Conservation (phyloP, 2,888 invertebrate genomes). For the Brassicogethes aeneus region DNA sequence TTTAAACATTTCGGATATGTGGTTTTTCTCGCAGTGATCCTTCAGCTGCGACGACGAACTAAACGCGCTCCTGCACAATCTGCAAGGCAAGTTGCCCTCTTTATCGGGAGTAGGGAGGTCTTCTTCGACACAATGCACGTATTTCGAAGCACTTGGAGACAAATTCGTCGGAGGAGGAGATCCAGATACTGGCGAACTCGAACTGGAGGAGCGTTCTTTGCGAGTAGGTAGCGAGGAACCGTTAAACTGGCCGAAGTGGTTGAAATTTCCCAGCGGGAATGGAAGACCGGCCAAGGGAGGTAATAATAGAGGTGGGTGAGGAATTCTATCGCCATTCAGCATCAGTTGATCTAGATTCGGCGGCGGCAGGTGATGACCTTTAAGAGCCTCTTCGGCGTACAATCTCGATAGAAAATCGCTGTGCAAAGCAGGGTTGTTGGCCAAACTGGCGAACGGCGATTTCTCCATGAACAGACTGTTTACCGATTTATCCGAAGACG, state of each 20-base stretch:
- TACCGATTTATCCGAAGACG: conserved; percentile 47
- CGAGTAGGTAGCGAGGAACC: conserved; percentile 31
- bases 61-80: conserved; percentile 58
- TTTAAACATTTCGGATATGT: conserved; percentile 59
- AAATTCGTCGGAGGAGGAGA: conserved; percentile 43
- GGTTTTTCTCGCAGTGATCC: conserved; percentile 63
- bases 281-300: conserved; percentile 49
- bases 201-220: conserved; percentile 43
- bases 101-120: conserved; percentile 57
- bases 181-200: conserved; percentile 45
- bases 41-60: conserved; percentile 54
- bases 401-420: conserved; percentile 70
- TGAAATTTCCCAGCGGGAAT: conserved; percentile 44
- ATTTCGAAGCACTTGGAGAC: conserved; percentile 27
- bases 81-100: conserved; percentile 60
- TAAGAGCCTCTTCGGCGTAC: conserved; percentile 64
- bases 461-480: conserved; percentile 41
- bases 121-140: conserved; percentile 57
- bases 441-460: conserved; percentile 47
- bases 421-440: conserved; percentile 58
- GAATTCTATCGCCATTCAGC: conserved; percentile 44
- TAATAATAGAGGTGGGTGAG: conserved; percentile 50
- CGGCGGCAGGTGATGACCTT: conserved; percentile 42
- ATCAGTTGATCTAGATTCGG: conserved; percentile 41
- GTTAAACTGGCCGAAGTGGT: conserved; percentile 40